These are phyloP conservation scores for Whitmania pigra DNA, from an alignment of 1,140 invertebrate genomes.

Conservation along the genomic window DNA sequence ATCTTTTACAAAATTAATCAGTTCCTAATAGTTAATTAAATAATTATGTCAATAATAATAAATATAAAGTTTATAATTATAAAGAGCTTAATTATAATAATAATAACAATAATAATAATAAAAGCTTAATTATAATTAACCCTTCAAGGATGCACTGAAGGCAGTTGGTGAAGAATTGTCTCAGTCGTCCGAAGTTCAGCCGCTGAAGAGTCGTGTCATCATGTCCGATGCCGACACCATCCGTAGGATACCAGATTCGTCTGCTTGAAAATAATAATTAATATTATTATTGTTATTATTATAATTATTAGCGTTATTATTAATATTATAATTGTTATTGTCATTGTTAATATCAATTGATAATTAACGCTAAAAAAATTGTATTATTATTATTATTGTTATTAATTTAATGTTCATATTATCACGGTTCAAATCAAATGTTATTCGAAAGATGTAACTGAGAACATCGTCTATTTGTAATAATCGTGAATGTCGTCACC, in stretches of 20 bases:
- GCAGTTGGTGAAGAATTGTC: not conserved
- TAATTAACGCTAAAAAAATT: too few species aligned
- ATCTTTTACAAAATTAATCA: too few species aligned
- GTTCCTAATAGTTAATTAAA: not conserved
- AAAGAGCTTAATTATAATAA: not conserved
- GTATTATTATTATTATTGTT: too few species aligned
- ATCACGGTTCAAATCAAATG: too few species aligned
- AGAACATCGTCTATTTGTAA: too few species aligned
- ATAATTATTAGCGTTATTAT: too few species aligned
- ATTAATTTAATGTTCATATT: too few species aligned
- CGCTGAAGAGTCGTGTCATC: constrained; percentile 3
- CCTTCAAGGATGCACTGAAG: not conserved
- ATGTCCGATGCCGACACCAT: constrained; percentile 7
- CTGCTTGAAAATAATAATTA: not conserved
- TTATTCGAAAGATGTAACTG: too few species aligned
- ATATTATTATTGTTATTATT: not conserved
- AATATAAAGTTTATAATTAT: not conserved
- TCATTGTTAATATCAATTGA: too few species aligned
- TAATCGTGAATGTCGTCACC: too few species aligned
- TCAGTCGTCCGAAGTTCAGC: not conserved
- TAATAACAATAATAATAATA: not conserved
- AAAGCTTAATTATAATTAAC: not conserved
- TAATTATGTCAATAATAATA: not conserved
- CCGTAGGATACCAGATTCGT: not conserved
- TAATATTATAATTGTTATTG: too few species aligned